These are phyloP conservation scores for Cryptoblepharus egeriae DNA, from an alignment of 2,797 vertebrate species.

Conservation along the genomic window DNA sequence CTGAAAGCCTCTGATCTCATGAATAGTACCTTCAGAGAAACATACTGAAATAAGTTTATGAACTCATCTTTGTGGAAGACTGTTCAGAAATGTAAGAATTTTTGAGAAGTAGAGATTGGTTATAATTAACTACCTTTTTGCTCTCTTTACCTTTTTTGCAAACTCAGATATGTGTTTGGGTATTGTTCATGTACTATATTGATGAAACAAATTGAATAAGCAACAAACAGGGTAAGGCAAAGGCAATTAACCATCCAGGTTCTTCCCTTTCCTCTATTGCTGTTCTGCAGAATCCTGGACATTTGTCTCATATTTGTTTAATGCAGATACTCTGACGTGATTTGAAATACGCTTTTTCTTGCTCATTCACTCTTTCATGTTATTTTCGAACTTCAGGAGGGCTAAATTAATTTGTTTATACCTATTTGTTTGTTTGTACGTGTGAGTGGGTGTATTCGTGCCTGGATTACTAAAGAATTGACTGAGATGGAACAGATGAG, in stretches of 20 bases:
- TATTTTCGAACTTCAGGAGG: conserved; percentile 50
- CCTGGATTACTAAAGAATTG: conserved; percentile 17
- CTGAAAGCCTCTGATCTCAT: background rate
- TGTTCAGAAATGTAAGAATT: background rate
- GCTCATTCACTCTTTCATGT: conserved; percentile 24
- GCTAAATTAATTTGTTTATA: conserved; percentile 59
- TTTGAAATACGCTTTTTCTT: background rate
- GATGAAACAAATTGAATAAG: background rate
- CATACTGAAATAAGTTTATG: background rate
- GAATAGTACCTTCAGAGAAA: background rate
- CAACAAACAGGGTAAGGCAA: background rate
- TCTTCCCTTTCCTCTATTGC: background rate
- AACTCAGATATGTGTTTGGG: no score
- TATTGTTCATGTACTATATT: background rate
- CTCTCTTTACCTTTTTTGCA: no score
- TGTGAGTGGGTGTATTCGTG: conserved; percentile 24
- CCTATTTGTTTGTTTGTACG: conserved; percentile 30
- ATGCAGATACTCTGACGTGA: background rate
- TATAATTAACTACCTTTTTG: background rate
- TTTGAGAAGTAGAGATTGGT: background rate
- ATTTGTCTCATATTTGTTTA: background rate
- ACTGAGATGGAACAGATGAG: conserved; percentile 22
- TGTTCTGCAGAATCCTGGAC: no score
- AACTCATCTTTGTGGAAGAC: background rate
- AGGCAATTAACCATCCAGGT: background rate